Evolutionary conservation across 1,140 invertebrate genomes (phyloP), one percentile per base, ranked within the genome.

Genomic region (Mya arenaria): DNA sequence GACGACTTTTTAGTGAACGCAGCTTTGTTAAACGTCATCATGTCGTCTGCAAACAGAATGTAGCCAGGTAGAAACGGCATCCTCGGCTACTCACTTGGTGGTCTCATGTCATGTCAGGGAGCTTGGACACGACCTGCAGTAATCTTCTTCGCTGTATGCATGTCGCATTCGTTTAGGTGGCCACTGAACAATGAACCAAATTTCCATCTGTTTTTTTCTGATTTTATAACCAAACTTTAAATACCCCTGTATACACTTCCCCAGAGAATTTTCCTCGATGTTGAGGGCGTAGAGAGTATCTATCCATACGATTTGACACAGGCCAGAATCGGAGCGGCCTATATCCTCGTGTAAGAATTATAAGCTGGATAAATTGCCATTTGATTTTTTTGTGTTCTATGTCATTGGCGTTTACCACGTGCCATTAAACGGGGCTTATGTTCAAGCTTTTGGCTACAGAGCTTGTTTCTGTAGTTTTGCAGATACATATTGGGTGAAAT

Each of bases 91-190:
- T 78, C 74, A 15, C 63, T 78, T 8, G 74, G 74, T 36, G 74
- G 74, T 0, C 36, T 68, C 3, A 78, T 78, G 63, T 58, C 44
- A 15, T 78, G 63, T 52, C 34, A 78, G n/a, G 63, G 34, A n/a
- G 48, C 41, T 23, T 78, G 63, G 63, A 78, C 75, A 19, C 19
- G 63, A 32, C 36, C 44, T 15, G 25, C 15, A 13, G 34, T 68
- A 10, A 68, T 68, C 28, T 63, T 48, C 15, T 65, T 78, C 10
- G 63, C 74, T 39, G 74, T 63, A 23, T 78, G 74, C 32, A 62
- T 68, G 36, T 66, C 60, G 25, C 74, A 62, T 15, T 78, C 74
- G 39, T 60, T 78, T 19, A 68, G 74, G 74, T 78, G 74, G 74
- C 74, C 74, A 15, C 10, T 23, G 3, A 78, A 36, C 4, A 56